Conservation (phyloP, 2,113 vertebrate genomes). For the Alethe castanea region DNA sequence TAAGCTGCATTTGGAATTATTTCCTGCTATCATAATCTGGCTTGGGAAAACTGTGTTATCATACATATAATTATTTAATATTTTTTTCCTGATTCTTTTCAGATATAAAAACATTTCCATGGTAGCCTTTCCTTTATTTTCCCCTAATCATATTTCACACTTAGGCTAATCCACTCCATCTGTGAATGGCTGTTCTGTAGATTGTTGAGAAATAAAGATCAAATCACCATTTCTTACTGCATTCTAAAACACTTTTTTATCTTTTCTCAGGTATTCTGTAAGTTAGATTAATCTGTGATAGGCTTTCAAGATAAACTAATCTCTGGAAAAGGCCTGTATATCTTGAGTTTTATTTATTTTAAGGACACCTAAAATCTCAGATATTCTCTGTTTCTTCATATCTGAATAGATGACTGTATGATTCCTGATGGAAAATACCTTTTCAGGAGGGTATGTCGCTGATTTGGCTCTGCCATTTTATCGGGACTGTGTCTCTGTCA, state of each 20-base stretch:
- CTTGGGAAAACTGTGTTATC: not conserved
- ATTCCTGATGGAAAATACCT: not conserved
- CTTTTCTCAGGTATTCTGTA: not conserved
- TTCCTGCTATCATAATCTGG: not conserved
- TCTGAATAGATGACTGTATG: not conserved
- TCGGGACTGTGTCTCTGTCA: not conserved
- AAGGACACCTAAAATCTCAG: not conserved
- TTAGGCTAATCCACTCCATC: not conserved
- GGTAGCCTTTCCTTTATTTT: not conserved
- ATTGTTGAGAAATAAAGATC: not conserved
- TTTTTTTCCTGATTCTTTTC: not conserved
- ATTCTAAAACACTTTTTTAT: not conserved
- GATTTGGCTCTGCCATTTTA: not conserved
- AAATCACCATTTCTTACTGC: not conserved
- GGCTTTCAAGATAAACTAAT: not conserved
- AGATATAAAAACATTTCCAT: not conserved
- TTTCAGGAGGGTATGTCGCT: not conserved
- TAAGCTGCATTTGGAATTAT: not conserved
- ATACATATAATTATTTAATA: not conserved
- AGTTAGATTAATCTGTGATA: not conserved
- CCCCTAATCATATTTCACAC: not conserved
- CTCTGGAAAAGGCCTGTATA: not conserved
- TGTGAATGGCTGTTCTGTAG: not conserved
- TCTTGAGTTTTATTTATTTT: not conserved
- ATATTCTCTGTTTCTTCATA: not conserved